Conservation (phyloP, 2,113 vertebrate genomes). For the Ophiodon elongatus region DNA sequence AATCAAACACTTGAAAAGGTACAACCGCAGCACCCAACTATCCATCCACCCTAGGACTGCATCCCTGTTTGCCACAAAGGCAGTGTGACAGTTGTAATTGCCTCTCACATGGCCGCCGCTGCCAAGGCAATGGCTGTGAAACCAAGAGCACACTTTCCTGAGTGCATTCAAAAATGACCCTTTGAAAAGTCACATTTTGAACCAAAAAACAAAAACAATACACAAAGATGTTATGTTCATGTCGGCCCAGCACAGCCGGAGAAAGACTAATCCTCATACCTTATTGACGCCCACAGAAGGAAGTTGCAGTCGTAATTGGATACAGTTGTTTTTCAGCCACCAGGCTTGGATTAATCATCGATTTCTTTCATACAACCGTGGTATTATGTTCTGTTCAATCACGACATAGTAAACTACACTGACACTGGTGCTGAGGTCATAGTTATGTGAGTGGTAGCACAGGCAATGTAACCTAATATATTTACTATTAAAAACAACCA, state of each 20-base stretch:
- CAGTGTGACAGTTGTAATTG: background rate
- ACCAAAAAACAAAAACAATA: background rate
- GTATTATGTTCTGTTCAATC: background rate
- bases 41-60: background rate
- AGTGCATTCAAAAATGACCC: background rate
- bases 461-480: background rate
- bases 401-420: background rate
- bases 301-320: background rate
- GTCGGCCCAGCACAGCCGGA: too few species aligned
- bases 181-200: background rate
- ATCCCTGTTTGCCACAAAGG: background rate
- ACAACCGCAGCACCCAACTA: background rate
- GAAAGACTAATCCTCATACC: background rate
- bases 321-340: background rate
- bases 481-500: background rate
- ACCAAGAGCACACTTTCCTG: background rate
- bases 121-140: background rate
- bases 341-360: background rate
- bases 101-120: background rate
- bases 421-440: background rate
- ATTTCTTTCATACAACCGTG: background rate
- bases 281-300: background rate
- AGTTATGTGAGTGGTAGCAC: background rate
- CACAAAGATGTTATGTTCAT: background rate
- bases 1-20: background rate